Percentiles rank a stretch among this genome's conserved stretches.
Evolutionary conservation across 2,888 invertebrate genomes (phyloP).

Genomic region (Pandemis cinnamomeana): DNA sequence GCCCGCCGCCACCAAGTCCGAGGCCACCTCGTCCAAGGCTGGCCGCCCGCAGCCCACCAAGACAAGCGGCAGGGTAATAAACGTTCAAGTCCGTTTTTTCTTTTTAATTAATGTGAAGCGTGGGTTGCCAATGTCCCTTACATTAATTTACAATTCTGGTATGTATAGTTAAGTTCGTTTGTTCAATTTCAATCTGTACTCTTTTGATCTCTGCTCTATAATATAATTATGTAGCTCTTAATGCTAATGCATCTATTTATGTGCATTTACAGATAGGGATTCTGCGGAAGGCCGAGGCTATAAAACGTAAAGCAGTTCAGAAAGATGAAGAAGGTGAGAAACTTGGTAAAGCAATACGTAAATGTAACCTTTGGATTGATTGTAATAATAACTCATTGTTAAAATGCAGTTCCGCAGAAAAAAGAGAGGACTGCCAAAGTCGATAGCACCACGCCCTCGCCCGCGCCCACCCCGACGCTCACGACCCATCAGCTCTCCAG

Average conservation of each 20-base stretch:
- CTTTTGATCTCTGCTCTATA: background rate
- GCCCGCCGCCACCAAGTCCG: conserved; percentile 25
- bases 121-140: too few relatives aligned
- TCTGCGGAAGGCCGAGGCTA: conserved; percentile 65
- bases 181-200: too few relatives aligned
- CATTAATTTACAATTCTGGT: too few relatives aligned
- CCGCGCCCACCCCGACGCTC: conserved; percentile 51
- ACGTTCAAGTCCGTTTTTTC: too few relatives aligned
- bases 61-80: conserved; percentile 20
- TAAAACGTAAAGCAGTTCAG: conserved; percentile 59
- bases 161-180: too few relatives aligned
- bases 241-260: background rate
- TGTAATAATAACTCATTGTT: background rate
- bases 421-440: conserved; percentile 58
- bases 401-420: conserved; percentile 51
- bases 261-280: conserved; percentile 53
- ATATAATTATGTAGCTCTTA: background rate
- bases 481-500: conserved; percentile 54
- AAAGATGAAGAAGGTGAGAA: conserved; percentile 43
- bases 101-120: too few relatives aligned
- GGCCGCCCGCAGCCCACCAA: conserved; percentile 9
- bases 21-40: conserved; percentile 32
- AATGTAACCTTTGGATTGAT: background rate
- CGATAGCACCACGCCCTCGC: conserved; percentile 56
- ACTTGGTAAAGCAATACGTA: background rate